Evolutionary conservation across 2,113 vertebrate genomes (phyloP).

Genomic region (Gila orcuttii): DNA sequence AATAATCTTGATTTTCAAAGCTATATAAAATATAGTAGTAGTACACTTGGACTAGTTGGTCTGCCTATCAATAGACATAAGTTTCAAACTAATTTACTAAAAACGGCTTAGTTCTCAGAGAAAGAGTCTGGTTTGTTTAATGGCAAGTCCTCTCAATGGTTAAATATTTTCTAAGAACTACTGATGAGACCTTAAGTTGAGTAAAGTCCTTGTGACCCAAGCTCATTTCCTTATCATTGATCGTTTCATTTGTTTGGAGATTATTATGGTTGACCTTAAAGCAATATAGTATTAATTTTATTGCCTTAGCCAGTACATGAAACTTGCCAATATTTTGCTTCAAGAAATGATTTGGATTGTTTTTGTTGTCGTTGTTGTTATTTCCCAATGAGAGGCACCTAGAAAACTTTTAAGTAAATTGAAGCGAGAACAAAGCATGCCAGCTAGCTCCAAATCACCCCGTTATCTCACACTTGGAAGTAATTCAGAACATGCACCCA

Average conservation of each 20-base stretch:
- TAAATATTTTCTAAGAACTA: conserved; percentile 40
- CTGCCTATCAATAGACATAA: background rate
- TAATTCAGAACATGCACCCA: background rate
- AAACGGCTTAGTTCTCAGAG: background rate
- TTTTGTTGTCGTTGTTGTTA: background rate
- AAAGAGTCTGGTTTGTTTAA: background rate
- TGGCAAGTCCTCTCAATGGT: background rate
- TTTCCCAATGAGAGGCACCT: background rate
- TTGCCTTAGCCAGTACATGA: background rate
- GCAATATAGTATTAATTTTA: conserved; percentile 21
- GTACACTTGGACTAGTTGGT: background rate
- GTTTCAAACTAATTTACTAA: background rate
- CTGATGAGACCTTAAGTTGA: conserved; percentile 16
- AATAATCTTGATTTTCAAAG: background rate
- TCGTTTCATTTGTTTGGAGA: conserved; percentile 2
- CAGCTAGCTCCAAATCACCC: background rate
- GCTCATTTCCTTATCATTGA: conserved; percentile 28
- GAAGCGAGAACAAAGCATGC: conserved; percentile 31
- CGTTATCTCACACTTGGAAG: background rate
- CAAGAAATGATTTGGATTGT: background rate
- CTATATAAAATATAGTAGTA: background rate
- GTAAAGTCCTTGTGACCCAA: conserved; percentile 12
- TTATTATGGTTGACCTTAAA: conserved; percentile 24
- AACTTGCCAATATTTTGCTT: background rate
- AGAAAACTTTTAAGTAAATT: background rate